Evolutionary conservation across 1,140 invertebrate species (phyloP), one percentile per base, ranked within the genome.

Genomic region (Brachionus rotundiformis): DNA sequence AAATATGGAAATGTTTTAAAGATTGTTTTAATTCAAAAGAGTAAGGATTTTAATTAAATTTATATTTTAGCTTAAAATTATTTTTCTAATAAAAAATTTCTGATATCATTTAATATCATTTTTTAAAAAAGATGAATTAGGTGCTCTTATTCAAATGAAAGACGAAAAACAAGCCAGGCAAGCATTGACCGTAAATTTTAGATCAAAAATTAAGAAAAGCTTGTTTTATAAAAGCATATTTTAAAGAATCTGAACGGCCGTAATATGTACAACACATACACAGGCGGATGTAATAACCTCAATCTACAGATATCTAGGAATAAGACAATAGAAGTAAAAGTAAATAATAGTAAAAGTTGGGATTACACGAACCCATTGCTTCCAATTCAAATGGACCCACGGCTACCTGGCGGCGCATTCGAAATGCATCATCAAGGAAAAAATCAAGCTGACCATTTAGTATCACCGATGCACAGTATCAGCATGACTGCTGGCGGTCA

Each of bases 1-100:
- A 92, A 95, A 83, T 96, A 94, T 87, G 97, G 97, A 84, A 98
- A 97, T 90, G 95, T 99, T 85, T 91, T 98, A 84, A 97, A 98
- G 89, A 98, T 99, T 85, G 96, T 99, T 83, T 99, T 99, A 90
- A 98, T 95, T 84, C 99, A 99, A 91, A 98, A 98, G 89, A 96
- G 68, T 73, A 73, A 73, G 8, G 3, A 25, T 23, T 25, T 25
- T 61, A 36, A 36, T 36, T 36, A 36, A 36, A 36, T 61, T 61
- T 25, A 19, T n/a, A n/a, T n/a, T n/a, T n/a, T n/a, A n/a, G n/a
- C n/a, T n/a, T n/a, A n/a, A n/a, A n/a, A n/a, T n/a, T n/a, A n/a
- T n/a, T 61, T 16, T 61, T 61, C 8, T 8, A 61, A 61, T 6
- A 6, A n/a, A n/a, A n/a, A n/a, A n/a, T n/a, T n/a, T n/a, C n/a